phyloP scores from a whole-genome alignment of 2,113 vertebrate species.

The Gallinago jamesoni region DNA sequence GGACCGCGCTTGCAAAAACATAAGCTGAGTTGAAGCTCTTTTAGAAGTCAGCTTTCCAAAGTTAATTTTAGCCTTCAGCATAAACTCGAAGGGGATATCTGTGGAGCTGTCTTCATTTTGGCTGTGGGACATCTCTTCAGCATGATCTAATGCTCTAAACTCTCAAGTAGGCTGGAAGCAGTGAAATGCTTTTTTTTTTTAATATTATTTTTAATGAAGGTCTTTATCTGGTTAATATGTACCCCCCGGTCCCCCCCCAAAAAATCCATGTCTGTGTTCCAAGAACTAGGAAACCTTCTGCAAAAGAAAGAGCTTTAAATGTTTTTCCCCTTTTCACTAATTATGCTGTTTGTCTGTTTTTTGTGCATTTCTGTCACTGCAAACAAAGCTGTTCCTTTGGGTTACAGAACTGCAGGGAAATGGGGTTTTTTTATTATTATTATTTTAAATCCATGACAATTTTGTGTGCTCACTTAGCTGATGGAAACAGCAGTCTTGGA shows the following conservation, averaged over 20 bases:
- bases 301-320: neutral
- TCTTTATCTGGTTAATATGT: slow-evolving; percentile 20
- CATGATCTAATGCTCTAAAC: slow-evolving; percentile 54
- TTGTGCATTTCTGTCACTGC: neutral
- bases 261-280: neutral
- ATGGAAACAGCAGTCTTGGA: slow-evolving; percentile 27
- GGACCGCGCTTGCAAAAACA: neutral
- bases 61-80: slow-evolving; percentile 31
- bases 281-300: neutral
- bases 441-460: neutral
- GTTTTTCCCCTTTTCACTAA: neutral
- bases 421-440: neutral
- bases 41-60: neutral
- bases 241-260: neutral
- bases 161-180: slow-evolving; percentile 24
- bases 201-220: slow-evolving; percentile 9
- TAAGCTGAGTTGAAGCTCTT: neutral
- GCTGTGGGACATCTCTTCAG: slow-evolving; percentile 1
- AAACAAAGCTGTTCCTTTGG: neutral
- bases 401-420: neutral
- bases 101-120: slow-evolving; percentile 13
- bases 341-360: neutral
- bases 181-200: neutral
- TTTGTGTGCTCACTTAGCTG: neutral
- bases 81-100: slow-evolving; percentile 9